A percentile compares a stretch with the other conserved stretches of the same genome.
These are phyloP conservation scores for Bombus confusus DNA, from an alignment of 1,140 invertebrate genomes.

Conservation along the genomic window DNA sequence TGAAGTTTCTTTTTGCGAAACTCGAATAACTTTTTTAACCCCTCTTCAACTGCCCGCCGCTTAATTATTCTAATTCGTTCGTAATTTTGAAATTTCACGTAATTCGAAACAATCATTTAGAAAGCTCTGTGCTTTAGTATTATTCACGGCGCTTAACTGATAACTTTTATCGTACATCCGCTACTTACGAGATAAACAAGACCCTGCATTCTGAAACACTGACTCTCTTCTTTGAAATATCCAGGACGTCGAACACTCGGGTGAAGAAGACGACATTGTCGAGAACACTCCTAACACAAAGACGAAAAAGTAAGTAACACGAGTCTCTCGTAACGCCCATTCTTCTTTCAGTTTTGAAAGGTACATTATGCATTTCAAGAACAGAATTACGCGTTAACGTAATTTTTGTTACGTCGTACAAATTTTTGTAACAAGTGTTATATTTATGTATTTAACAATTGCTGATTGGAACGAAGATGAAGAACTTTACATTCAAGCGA, in stretches of 20 bases:
- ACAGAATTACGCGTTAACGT: neutral
- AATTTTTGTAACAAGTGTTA: neutral
- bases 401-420: neutral
- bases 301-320: conserved; percentile 59
- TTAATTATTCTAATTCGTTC: neutral
- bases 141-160: neutral
- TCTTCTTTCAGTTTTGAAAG: neutral
- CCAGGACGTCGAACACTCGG: conserved; percentile 44
- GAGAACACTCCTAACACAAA: conserved; percentile 60
- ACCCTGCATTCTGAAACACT: conserved; percentile 21
- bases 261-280: conserved; percentile 57
- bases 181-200: conserved; percentile 27
- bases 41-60: neutral
- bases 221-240: conserved; percentile 33
- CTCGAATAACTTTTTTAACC: neutral
- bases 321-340: neutral
- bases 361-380: conserved; percentile 4
- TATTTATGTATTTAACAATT: too few species aligned
- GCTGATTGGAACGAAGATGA: too few species aligned
- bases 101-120: neutral
- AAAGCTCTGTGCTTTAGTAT: neutral
- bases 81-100: neutral
- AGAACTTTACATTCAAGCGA: neutral
- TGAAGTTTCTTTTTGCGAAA: neutral
- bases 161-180: neutral